phyloP scores from a whole-genome alignment of 2,888 invertebrate genomes.

The Lasioglossum calceatum region DNA sequence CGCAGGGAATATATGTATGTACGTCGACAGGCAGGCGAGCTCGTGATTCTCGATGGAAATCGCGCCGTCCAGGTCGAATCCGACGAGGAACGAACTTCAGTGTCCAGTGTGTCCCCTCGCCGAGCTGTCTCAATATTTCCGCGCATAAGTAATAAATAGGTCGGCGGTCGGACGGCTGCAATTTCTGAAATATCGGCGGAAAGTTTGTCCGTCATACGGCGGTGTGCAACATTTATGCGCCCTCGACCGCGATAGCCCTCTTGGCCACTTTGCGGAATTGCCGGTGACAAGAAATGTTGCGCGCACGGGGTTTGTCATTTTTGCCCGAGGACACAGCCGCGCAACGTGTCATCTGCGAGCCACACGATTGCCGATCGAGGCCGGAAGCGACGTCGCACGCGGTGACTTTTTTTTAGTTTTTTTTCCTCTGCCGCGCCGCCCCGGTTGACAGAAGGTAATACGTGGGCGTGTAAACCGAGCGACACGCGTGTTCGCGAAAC shows the following conservation, averaged over 20 bases:
- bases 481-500: conserved; percentile 64
- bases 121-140: not conserved
- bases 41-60: conserved; percentile 38
- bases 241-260: conserved; percentile 17
- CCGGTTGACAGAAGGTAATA: conserved; percentile 49
- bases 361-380: conserved; percentile 29
- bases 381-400: conserved; percentile 52
- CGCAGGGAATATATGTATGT: conserved; percentile 36
- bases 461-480: conserved; percentile 54
- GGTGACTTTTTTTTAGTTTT: conserved; percentile 12
- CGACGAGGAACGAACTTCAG: not conserved
- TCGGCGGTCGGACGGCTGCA: not conserved
- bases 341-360: conserved; percentile 53
- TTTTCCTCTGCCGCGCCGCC: not conserved
- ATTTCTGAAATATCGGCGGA: conserved; percentile 17
- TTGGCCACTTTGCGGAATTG: conserved; percentile 16
- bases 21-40: conserved; percentile 21
- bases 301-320: conserved; percentile 38
- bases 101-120: not conserved
- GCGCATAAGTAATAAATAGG: not conserved
- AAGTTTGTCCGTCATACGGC: not conserved
- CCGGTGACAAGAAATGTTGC: conserved; percentile 10
- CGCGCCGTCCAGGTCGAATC: not conserved
- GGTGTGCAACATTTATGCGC: conserved; percentile 25
- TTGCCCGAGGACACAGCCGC: conserved; percentile 39